These are phyloP conservation scores for Agapornis canus DNA, from an alignment of 2,797 vertebrate genomes.

Conservation along the genomic window DNA sequence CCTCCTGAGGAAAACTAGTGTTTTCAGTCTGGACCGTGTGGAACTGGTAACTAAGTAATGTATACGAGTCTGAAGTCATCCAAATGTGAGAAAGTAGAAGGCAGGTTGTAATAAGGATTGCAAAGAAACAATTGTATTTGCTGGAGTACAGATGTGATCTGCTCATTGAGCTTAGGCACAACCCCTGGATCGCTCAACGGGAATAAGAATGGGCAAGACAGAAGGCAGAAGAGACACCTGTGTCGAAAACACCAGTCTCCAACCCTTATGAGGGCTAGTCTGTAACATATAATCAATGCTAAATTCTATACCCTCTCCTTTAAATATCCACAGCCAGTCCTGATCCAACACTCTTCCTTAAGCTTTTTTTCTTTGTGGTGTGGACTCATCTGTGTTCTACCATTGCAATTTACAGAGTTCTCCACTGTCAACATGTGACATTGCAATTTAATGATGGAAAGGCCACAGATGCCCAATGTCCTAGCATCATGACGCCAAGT, in stretches of 20 bases:
- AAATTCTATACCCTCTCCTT: neutral
- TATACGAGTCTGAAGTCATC: neutral
- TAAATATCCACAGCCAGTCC: neutral
- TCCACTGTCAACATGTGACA: neutral
- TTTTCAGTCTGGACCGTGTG: neutral
- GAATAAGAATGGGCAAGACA: neutral
- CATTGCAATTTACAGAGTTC: neutral
- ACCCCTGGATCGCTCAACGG: neutral
- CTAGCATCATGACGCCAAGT: neutral
- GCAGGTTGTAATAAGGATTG: neutral
- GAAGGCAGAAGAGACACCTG: neutral
- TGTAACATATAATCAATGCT: neutral
- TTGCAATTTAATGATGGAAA: neutral
- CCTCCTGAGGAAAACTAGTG: neutral
- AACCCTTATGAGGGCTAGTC: neutral
- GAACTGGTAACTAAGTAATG: neutral
- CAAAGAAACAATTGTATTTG: neutral
- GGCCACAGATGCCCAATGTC: neutral
- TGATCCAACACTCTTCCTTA: neutral
- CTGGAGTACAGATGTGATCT: neutral
- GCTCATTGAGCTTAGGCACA: neutral
- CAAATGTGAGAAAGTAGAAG: neutral
- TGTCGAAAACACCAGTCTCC: neutral
- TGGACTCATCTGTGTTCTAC: neutral
- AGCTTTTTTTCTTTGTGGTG: neutral